Conservation (phyloP, 2,888 invertebrate genomes). For the Cylindroiulus punctatus region DNA sequence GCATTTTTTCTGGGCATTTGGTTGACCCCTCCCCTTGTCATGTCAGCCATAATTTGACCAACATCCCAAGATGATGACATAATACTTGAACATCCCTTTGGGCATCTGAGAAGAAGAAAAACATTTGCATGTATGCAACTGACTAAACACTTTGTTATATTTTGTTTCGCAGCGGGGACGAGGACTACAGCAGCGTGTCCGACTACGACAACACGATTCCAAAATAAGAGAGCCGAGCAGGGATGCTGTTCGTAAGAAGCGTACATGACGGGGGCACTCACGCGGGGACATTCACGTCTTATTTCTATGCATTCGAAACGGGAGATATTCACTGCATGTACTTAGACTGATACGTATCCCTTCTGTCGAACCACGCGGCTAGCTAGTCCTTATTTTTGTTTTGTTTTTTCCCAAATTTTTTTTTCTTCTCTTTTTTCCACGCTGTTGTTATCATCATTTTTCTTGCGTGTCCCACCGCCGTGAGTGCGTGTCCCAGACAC, state of each 20-base stretch:
- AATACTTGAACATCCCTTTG: too few relatives aligned
- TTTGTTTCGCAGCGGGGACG: slow-evolving; percentile 42
- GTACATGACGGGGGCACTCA: slow-evolving; percentile 20
- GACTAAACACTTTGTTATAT: too few relatives aligned
- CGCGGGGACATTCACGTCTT: background rate
- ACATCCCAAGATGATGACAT: too few relatives aligned
- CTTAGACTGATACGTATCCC: slow-evolving; percentile 31
- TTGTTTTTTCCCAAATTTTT: background rate
- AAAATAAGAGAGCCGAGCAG: slow-evolving; percentile 17
- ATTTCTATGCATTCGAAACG: slow-evolving; percentile 17
- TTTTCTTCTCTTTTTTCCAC: slow-evolving; percentile 3
- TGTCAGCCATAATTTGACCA: too few relatives aligned
- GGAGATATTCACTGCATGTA: slow-evolving; percentile 46
- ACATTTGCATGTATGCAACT: too few relatives aligned
- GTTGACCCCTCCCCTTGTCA: too few relatives aligned
- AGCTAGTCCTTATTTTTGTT: slow-evolving; percentile 48
- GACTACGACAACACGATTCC: slow-evolving; percentile 52
- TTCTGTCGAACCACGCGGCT: slow-evolving; percentile 44
- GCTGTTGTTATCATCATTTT: slow-evolving; percentile 44
- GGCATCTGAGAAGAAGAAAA: too few relatives aligned
- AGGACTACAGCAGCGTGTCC: slow-evolving; percentile 49
- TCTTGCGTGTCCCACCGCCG: too few relatives aligned
- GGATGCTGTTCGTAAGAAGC: slow-evolving; percentile 27
- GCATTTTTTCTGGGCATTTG: too few relatives aligned
- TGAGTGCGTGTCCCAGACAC: background rate